Base-by-base conservation (phyloP, 1,140 invertebrate genomes). In the Dolichoris vasculosae region DNA sequence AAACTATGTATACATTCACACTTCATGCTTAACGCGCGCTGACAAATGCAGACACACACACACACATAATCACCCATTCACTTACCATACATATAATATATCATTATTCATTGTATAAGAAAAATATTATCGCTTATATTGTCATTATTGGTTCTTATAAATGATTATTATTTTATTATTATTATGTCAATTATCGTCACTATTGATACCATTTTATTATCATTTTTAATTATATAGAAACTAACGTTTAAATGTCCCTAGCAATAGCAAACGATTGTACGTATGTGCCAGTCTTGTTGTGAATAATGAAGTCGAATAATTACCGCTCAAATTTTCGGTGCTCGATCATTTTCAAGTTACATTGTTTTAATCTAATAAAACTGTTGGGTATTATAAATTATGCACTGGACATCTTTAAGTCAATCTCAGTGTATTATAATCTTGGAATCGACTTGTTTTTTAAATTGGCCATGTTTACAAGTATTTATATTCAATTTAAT, bases 281-380 rank as follows among this genome's bases (percentile, higher is more conserved):
- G 89, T 90, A 90, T 85, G 89, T 90, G 90, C 88, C 90, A 91
- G 89, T 90, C 87, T 87, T 87, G 63, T 88, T 86, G 80, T 87
- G 71, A 84, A 88, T 77, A 87, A 86, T 77, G 85, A 76, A 87
- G 88, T 87, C 87, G 64, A 71, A 40, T 80, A 85, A 86, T 88
- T 88, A 78, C 82, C 69, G 35, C 59, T 89, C 86, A 82, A 90
- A 89, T 87, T 87, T 83, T 85, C 87, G 83, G 88, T 82, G 64
- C 38, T 86, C 67, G 15, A 77, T 84, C 43, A 32, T 40, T 55
- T 78, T 26, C 80, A 46, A 64, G 63, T 85, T 80, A 77, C 20
- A 76, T 82, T 84, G 67, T 80, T 76, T 38, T 85, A 75, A 55
- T 85, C 32, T 40, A 76, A 82, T 81, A 43, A 85, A 85, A 76